phyloP scores from a whole-genome alignment of 1,140 invertebrate genomes.

The Parasteatoda tepidariorum region DNA sequence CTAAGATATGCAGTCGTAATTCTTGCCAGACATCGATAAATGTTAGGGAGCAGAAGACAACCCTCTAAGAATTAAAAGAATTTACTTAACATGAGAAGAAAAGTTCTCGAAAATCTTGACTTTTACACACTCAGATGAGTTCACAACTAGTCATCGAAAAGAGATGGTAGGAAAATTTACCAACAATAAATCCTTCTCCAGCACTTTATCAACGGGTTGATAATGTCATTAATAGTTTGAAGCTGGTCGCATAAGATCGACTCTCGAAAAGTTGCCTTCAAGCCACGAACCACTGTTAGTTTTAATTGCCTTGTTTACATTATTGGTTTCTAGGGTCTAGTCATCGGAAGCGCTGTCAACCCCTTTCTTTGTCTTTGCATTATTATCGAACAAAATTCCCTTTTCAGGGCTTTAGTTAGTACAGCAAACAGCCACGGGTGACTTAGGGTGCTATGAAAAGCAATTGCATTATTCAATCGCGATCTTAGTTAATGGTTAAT shows the following conservation, averaged over 20 bases:
- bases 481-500: conserved; percentile 47
- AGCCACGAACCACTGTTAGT: conserved; percentile 39
- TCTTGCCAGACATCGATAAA: too few relatives aligned
- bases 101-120: too few relatives aligned
- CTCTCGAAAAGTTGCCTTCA: conserved; percentile 32
- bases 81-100: too few relatives aligned
- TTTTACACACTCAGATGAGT: too few relatives aligned
- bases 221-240: conserved; percentile 56
- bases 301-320: conserved; percentile 61
- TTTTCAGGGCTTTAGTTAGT: conserved; percentile 59
- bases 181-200: conserved; percentile 25
- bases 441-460: background rate
- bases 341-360: conserved; percentile 26
- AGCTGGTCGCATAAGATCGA: background rate
- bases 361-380: conserved; percentile 49
- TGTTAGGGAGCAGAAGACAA: too few relatives aligned
- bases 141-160: too few relatives aligned
- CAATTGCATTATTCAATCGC: conserved; percentile 52
- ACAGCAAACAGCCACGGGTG: conserved; percentile 53
- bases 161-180: conserved; percentile 1
- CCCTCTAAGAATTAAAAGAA: background rate
- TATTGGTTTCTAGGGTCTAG: conserved; percentile 50
- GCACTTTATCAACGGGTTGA: conserved; percentile 5
- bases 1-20: too few relatives aligned
- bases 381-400: conserved; percentile 54